A percentile compares a stretch with the other conserved stretches of the same genome.
Evolutionary conservation across 1,140 invertebrate species (phyloP).

Genomic region (Drosophila sproati): DNA sequence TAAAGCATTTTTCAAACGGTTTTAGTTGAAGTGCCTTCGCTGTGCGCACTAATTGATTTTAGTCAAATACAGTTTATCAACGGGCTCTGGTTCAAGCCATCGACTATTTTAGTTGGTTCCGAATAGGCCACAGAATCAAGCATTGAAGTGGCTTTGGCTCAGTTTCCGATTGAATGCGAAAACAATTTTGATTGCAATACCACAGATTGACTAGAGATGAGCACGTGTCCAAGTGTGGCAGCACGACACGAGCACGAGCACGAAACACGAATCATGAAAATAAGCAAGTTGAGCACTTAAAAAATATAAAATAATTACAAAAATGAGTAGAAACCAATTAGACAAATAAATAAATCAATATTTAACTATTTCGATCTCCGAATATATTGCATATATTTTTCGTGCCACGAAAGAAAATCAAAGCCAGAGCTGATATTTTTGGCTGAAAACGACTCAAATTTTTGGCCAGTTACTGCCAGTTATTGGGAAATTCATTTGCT

Average conservation of each 20-base stretch:
- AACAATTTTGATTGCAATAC: slow-evolving; percentile 20
- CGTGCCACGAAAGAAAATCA: not conserved
- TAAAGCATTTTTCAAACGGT: slow-evolving; percentile 56
- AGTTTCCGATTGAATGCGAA: slow-evolving; percentile 23
- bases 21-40: slow-evolving; percentile 52
- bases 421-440: too few relatives aligned
- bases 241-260: not conserved
- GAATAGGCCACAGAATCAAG: slow-evolving; percentile 12
- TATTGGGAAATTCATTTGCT: not conserved
- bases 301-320: too few relatives aligned
- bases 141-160: slow-evolving; percentile 32
- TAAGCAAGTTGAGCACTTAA: too few relatives aligned
- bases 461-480: too few relatives aligned
- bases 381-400: not conserved
- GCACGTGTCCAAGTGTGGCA: not conserved
- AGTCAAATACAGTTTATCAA: slow-evolving; percentile 33
- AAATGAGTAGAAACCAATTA: too few relatives aligned
- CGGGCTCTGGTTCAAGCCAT: not conserved
- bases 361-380: too few relatives aligned
- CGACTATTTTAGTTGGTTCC: slow-evolving; percentile 8
- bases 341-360: too few relatives aligned
- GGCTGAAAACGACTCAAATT: not conserved
- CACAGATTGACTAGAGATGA: not conserved
- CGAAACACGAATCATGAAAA: not conserved
- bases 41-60: slow-evolving; percentile 69